Conservation (phyloP, 2,113 vertebrate species). For the Rhagologus leucostigma region DNA sequence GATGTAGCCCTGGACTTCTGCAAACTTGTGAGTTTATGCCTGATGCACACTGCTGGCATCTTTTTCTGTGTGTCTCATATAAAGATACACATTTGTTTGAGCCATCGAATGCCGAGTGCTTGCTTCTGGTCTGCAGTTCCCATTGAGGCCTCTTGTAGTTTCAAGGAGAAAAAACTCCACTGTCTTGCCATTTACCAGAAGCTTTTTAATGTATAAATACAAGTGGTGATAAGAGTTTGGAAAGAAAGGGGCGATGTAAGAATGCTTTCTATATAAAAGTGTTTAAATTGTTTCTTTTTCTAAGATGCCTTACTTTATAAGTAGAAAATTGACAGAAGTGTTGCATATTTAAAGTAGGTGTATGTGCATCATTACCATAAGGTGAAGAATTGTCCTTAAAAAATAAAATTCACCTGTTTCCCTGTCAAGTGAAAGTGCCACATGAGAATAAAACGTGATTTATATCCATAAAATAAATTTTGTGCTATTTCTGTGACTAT, state of each 20-base stretch:
- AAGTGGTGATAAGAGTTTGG: neutral
- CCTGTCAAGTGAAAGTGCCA: neutral
- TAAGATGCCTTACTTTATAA: neutral
- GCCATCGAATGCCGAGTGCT: accelerated
- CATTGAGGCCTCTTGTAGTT: accelerated
- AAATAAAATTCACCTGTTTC: neutral
- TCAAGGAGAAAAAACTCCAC: neutral
- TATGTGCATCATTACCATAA: neutral
- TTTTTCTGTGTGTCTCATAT: accelerated
- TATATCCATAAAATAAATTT: neutral
- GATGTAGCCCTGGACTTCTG: neutral
- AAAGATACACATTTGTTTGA: accelerated
- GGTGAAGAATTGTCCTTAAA: neutral
- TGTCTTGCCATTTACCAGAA: neutral
- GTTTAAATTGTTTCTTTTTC: neutral
- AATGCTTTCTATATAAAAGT: neutral
- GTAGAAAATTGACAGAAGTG: neutral
- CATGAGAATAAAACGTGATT: neutral
- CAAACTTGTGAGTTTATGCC: neutral
- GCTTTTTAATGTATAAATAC: neutral
- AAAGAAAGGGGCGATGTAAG: neutral
- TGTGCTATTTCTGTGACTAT: neutral
- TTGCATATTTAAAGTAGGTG: neutral
- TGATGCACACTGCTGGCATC: accelerated
- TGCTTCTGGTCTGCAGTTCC: neutral